A percentile compares a stretch with the other conserved stretches of the same genome.
Conservation (phyloP, 2,797 vertebrate species). For the Tapera naevia region DNA sequence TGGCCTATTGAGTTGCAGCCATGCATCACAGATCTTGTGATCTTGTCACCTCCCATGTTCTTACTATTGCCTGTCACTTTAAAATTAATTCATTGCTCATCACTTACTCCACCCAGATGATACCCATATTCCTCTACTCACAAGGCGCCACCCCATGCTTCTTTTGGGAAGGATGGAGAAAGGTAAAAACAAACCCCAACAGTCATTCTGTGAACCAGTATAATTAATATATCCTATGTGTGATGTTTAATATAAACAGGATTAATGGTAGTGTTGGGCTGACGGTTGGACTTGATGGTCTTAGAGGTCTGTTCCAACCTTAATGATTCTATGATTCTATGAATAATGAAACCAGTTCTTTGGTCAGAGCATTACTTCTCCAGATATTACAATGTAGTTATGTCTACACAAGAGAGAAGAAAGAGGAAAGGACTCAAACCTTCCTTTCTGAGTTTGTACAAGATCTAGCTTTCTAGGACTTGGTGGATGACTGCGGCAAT, state of each 20-base stretch:
- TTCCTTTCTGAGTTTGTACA: background rate
- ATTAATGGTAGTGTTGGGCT: background rate
- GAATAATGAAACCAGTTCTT: background rate
- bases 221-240: background rate
- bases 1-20: conserved; percentile 47
- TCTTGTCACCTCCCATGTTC: conserved; percentile 50
- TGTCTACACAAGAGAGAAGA: background rate
- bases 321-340: no score
- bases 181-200: background rate
- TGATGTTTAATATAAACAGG: background rate
- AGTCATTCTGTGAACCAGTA: background rate
- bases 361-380: background rate
- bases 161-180: background rate
- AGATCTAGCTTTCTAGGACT: background rate
- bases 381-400: background rate
- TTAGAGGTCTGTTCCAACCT: no score
- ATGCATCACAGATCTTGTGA: conserved; percentile 53
- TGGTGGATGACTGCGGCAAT: background rate
- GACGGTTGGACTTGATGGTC: no score
- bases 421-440: background rate
- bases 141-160: background rate
- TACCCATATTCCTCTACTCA: background rate
- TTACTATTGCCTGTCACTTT: conserved; percentile 5
- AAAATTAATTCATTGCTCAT: conserved; percentile 61
- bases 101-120: conserved; percentile 22